Conservation (phyloP, 2,113 vertebrate species). For the Sphyrna mokarran region DNA sequence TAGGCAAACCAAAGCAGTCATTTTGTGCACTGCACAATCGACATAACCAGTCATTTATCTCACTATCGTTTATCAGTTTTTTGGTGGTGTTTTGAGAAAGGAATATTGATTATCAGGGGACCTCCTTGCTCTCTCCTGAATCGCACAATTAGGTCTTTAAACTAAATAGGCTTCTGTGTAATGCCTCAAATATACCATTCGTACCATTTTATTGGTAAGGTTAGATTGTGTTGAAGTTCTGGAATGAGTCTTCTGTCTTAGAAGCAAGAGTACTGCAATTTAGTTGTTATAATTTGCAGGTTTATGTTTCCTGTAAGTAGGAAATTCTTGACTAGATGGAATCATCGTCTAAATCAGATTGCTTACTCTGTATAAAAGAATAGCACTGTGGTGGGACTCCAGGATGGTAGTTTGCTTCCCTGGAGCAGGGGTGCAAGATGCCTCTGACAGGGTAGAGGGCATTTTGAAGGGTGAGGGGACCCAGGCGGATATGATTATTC, state of each 20-base stretch:
- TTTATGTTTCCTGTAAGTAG: neutral
- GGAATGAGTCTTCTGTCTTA: neutral
- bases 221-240: neutral
- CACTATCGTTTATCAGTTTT: neutral
- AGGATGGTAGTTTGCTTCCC: too few species aligned
- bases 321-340: neutral
- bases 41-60: neutral
- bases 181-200: neutral
- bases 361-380: neutral
- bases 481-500: too few species aligned
- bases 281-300: neutral
- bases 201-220: neutral
- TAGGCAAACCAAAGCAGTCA: neutral
- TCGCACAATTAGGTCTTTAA: neutral
- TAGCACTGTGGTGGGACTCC: too few species aligned
- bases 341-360: neutral
- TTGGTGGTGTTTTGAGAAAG: neutral
- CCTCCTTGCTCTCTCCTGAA: neutral
- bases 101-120: neutral
- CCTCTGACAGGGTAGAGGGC: too few species aligned
- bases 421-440: too few species aligned
- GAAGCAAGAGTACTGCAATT: neutral
- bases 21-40: neutral
- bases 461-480: too few species aligned
- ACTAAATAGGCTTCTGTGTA: neutral